Conservation (phyloP, 2,888 invertebrate genomes). For the Diaprepes abbreviatus region DNA sequence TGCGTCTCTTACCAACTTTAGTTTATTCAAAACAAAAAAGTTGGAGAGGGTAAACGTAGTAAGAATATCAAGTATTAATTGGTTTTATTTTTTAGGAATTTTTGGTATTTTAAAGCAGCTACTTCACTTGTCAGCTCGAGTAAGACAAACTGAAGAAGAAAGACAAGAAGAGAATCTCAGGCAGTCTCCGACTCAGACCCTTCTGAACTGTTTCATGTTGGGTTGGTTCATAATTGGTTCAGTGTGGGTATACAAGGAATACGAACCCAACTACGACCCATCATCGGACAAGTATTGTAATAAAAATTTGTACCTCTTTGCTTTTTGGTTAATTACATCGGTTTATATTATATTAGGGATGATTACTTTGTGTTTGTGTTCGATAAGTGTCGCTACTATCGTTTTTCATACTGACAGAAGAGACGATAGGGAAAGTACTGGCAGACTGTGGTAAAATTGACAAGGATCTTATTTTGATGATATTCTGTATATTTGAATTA, state of each 20-base stretch:
- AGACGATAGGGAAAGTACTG: slow-evolving; percentile 29
- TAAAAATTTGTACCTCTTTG: slow-evolving; percentile 76
- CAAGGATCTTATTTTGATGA: not conserved
- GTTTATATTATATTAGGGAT: slow-evolving; percentile 74
- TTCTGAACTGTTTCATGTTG: slow-evolving; percentile 75
- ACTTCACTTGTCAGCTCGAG: slow-evolving; percentile 71
- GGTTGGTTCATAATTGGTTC: slow-evolving; percentile 82
- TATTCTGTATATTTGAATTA: not conserved
- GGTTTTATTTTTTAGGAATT: slow-evolving; percentile 70
- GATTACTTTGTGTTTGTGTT: slow-evolving; percentile 71
- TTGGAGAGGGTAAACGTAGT: no score
- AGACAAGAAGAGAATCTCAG: slow-evolving; percentile 70
- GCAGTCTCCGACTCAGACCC: slow-evolving; percentile 71
- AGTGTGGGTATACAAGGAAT: slow-evolving; percentile 78
- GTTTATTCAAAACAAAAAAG: no score
- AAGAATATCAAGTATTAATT: no score
- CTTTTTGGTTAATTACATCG: slow-evolving; percentile 79
- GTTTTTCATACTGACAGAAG: slow-evolving; percentile 58
- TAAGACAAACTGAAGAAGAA: slow-evolving; percentile 70
- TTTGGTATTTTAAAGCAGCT: slow-evolving; percentile 77
- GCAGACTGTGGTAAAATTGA: not conserved
- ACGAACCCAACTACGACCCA: slow-evolving; percentile 73
- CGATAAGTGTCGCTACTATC: slow-evolving; percentile 69
- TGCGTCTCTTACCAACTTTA: no score
- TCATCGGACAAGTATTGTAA: slow-evolving; percentile 73